Percentiles rank a stretch among this genome's conserved stretches.
These are phyloP conservation scores for Columbina picui DNA, from an alignment of 2,113 vertebrate genomes.

Conservation along the genomic window DNA sequence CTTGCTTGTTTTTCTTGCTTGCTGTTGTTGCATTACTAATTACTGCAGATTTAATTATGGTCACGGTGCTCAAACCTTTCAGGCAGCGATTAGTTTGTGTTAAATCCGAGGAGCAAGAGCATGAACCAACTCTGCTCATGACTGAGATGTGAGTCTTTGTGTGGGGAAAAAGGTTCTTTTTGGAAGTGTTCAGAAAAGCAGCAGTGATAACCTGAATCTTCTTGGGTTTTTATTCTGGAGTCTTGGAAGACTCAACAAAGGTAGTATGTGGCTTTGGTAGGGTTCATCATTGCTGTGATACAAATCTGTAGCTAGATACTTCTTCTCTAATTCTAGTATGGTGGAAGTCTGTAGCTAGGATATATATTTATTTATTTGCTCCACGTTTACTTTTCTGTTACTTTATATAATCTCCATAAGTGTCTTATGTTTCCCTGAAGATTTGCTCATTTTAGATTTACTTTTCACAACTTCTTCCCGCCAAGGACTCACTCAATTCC, in stretches of 20 bases:
- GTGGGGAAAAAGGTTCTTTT: not conserved
- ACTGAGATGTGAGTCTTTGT: not conserved
- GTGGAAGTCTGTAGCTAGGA: not conserved
- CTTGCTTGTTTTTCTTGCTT: not conserved
- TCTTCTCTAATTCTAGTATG: not conserved
- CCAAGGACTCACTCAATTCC: not conserved
- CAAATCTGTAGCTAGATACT: not conserved
- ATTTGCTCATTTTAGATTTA: not conserved
- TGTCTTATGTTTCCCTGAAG: not conserved
- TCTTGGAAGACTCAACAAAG: not conserved
- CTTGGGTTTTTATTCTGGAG: not conserved
- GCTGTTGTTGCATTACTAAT: conserved; percentile 13
- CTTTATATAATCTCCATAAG: not conserved
- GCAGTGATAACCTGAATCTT: not conserved
- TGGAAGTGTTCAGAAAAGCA: not conserved
- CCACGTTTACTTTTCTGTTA: not conserved
- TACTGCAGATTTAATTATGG: conserved; percentile 51
- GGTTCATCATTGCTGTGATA: not conserved
- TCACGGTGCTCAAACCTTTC: conserved; percentile 2
- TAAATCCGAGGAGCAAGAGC: conserved; percentile 14
- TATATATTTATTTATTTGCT: not conserved
- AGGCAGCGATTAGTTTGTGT: conserved; percentile 27
- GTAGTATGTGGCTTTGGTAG: not conserved
- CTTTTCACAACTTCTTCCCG: not conserved
- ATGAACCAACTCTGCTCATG: conserved; percentile 16